These are phyloP conservation scores for Zygothrica quintamaculata DNA, from an alignment of 2,888 invertebrate species.

Conservation along the genomic window DNA sequence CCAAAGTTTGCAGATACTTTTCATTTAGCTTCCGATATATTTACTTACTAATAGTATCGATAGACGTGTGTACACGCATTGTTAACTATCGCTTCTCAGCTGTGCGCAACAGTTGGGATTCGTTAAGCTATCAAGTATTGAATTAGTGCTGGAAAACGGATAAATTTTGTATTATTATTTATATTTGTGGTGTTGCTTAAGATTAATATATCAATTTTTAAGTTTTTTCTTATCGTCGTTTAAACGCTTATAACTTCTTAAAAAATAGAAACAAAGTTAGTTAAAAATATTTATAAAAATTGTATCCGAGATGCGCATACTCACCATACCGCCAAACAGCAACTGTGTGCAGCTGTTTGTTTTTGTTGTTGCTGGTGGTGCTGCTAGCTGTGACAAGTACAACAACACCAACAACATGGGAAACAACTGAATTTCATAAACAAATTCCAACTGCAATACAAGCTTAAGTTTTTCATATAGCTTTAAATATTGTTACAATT, in stretches of 20 bases:
- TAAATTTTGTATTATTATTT: conserved; percentile 32
- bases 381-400: conserved; percentile 14
- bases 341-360: conserved; percentile 37
- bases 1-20: too few relatives aligned
- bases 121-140: background rate
- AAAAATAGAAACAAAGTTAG: background rate
- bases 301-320: conserved; percentile 5
- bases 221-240: too few relatives aligned
- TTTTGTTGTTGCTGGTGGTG: too few relatives aligned
- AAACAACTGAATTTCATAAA: conserved; percentile 33
- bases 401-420: conserved; percentile 38
- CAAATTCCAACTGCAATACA: conserved; percentile 43
- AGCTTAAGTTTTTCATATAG: too few relatives aligned
- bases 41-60: too few relatives aligned
- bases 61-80: too few relatives aligned
- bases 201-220: conserved; percentile 9
- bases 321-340: conserved; percentile 21
- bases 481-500: conserved; percentile 30
- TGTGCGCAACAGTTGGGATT: conserved; percentile 49
- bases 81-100: conserved; percentile 12
- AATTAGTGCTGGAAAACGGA: conserved; percentile 28
- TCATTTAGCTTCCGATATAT: too few relatives aligned
- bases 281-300: background rate
- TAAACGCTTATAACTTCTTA: background rate
- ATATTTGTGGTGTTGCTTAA: conserved; percentile 32